A percentile compares a stretch with the other conserved stretches of the same genome.
Evolutionary conservation across 2,797 vertebrate species (phyloP).

Genomic region (Natrix natrix): DNA sequence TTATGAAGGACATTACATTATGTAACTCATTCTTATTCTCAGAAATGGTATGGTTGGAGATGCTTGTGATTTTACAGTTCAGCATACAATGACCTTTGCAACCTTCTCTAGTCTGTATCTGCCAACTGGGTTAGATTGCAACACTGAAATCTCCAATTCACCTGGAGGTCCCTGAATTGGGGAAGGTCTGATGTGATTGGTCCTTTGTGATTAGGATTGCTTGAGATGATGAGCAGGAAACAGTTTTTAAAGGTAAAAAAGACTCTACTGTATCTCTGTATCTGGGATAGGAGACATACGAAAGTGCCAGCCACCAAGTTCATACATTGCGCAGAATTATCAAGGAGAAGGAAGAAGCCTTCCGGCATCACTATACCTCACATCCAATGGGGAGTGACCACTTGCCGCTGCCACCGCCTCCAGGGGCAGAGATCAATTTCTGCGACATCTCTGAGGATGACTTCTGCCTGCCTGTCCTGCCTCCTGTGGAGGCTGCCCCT

Average conservation of each 20-base stretch:
- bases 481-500: constrained; percentile 73
- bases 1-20: background rate
- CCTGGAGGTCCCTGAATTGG: background rate
- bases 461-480: constrained; percentile 47
- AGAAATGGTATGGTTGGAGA: background rate
- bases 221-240: background rate
- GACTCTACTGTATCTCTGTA: background rate
- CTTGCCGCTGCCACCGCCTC: constrained; percentile 35
- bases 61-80: background rate
- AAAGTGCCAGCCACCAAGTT: constrained; percentile 90
- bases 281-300: constrained; percentile 85
- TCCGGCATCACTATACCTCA: constrained; percentile 82
- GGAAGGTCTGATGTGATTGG: background rate
- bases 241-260: background rate
- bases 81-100: background rate
- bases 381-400: constrained; percentile 71
- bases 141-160: background rate
- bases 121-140: background rate
- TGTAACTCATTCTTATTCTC: background rate
- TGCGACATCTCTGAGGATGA: constrained; percentile 35
- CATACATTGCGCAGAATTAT: constrained; percentile 89
- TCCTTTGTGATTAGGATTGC: background rate
- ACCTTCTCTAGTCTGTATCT: background rate
- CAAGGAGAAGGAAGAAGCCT: constrained; percentile 94
- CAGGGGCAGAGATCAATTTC: constrained; percentile 59